These are phyloP conservation scores for Himalopsyche tibetana DNA, from an alignment of 2,888 invertebrate genomes.

Conservation along the genomic window DNA sequence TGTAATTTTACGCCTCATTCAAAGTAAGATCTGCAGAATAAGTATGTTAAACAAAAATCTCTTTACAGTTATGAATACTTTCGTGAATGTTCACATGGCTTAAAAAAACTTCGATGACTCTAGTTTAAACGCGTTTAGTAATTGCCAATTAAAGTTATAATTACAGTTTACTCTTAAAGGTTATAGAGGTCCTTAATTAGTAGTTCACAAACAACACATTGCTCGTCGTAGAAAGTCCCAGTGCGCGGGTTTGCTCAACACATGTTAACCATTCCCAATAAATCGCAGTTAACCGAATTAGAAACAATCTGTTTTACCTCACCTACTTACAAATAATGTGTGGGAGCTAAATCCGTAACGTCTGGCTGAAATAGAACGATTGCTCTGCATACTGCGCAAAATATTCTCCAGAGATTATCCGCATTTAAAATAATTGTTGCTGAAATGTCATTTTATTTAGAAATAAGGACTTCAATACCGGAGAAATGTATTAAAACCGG, in stretches of 20 bases:
- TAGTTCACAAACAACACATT: conserved; percentile 36
- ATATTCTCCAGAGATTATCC: neutral
- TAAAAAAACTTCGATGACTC: neutral
- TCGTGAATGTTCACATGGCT: no score
- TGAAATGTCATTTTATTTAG: no score
- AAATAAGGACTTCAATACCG: no score
- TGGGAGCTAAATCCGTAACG: conserved; percentile 37
- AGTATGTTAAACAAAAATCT: no score
- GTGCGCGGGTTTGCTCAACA: conserved; percentile 21
- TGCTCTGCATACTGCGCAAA: conserved; percentile 12
- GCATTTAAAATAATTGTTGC: neutral
- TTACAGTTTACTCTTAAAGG: conserved; percentile 14
- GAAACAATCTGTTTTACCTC: conserved; percentile 58
- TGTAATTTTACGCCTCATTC: no score
- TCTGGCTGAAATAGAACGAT: conserved; percentile 1
- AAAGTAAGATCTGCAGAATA: no score
- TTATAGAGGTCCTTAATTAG: conserved; percentile 34
- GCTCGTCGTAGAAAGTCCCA: conserved; percentile 19
- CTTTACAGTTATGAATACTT: no score
- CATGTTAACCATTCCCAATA: conserved; percentile 51
- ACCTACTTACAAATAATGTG: conserved; percentile 55
- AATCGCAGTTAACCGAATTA: conserved; percentile 58
- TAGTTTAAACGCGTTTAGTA: neutral
- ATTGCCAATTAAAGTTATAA: conserved; percentile 40
- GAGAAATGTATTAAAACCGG: no score